Evolutionary conservation across 2,888 invertebrate species (phyloP).

Genomic region (Lasioglossum lativentre): DNA sequence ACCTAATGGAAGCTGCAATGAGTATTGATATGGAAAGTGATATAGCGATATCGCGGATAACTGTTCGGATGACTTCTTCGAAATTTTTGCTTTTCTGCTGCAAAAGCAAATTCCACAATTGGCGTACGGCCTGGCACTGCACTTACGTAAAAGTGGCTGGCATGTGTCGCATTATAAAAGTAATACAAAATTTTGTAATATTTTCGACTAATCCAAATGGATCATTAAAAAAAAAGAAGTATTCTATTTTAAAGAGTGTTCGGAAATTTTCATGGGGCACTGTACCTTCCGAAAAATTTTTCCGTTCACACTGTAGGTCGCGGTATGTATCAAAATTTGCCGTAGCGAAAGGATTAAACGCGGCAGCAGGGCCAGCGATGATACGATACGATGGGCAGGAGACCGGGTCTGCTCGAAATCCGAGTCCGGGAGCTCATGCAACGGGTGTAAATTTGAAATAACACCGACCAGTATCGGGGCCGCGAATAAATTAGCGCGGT

Average conservation of each 20-base stretch:
- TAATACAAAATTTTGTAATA: too few relatives aligned
- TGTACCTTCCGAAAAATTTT: background rate
- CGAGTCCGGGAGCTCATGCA: background rate
- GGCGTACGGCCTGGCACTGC: background rate
- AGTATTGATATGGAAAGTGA: background rate
- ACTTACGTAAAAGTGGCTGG: background rate
- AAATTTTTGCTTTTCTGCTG: background rate
- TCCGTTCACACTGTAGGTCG: background rate
- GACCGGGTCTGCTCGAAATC: background rate
- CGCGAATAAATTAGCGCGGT: constrained; percentile 56
- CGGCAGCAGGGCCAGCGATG: background rate
- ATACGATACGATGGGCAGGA: background rate
- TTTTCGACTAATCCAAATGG: background rate
- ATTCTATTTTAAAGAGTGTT: background rate
- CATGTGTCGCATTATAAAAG: too few relatives aligned
- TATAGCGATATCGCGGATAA: background rate
- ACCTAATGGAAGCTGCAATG: background rate
- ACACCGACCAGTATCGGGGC: constrained; percentile 10
- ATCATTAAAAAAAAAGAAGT: too few relatives aligned
- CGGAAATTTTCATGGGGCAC: background rate
- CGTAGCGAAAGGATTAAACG: background rate
- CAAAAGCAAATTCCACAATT: background rate
- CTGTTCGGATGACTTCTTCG: background rate
- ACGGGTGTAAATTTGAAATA: constrained; percentile 32
- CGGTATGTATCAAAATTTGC: background rate